Evolutionary conservation across 2,888 invertebrate genomes (phyloP).

Genomic region (Sinopyrophorus schimmeli): DNA sequence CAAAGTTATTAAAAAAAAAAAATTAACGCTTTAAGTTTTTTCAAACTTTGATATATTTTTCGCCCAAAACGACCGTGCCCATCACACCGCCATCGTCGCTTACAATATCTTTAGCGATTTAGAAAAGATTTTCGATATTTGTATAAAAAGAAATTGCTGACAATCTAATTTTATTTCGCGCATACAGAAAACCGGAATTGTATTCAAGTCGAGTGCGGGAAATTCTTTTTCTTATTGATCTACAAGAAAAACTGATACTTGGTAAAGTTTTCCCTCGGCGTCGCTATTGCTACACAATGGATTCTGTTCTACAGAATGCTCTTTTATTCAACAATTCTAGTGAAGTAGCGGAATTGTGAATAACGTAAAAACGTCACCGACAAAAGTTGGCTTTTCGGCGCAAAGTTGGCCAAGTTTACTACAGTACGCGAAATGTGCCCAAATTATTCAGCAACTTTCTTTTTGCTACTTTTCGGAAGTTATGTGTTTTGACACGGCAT

Average conservation of each 20-base stretch:
- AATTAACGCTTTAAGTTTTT: too few species aligned
- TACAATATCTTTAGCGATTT: too few species aligned
- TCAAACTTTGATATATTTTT: too few species aligned
- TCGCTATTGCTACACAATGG: conserved; percentile 20
- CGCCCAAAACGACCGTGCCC: too few species aligned
- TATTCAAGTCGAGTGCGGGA: conserved; percentile 17
- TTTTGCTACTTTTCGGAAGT: too few species aligned
- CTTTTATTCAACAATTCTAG: conserved; percentile 22
- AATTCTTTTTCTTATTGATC: conserved; percentile 23
- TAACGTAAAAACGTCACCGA: conserved; percentile 18
- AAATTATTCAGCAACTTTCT: too few species aligned
- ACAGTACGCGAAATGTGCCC: conserved; percentile 2
- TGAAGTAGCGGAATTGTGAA: conserved; percentile 20
- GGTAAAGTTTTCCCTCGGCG: conserved; percentile 17
- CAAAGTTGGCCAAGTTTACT: too few species aligned
- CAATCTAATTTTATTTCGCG: conserved; percentile 21
- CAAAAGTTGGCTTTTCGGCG: conserved; percentile 9
- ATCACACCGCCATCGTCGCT: too few species aligned
- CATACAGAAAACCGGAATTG: conserved; percentile 15
- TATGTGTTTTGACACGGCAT: too few species aligned
- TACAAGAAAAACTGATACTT: conserved; percentile 17
- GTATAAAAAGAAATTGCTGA: conserved; percentile 16
- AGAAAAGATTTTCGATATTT: too few species aligned
- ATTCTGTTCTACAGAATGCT: conserved; percentile 23
- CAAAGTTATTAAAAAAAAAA: too few species aligned